These are phyloP conservation scores for Monochamus saltuarius DNA, from an alignment of 1,140 invertebrate genomes.

Conservation along the genomic window DNA sequence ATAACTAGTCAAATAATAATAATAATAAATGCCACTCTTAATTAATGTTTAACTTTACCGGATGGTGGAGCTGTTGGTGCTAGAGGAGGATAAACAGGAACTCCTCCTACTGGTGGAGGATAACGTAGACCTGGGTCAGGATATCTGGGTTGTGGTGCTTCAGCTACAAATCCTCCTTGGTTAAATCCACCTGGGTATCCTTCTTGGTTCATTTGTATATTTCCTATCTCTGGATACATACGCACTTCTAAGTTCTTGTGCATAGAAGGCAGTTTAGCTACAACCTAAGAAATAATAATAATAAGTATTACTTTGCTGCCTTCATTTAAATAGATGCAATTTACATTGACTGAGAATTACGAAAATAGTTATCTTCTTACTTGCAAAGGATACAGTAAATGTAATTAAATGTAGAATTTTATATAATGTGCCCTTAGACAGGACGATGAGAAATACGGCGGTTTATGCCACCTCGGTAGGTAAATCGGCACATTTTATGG, in stretches of 20 bases:
- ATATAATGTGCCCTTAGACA: no score
- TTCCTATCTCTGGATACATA: constrained; percentile 26
- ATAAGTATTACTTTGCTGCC: not conserved
- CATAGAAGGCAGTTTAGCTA: constrained; percentile 24
- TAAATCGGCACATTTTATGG: no score
- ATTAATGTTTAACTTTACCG: not conserved
- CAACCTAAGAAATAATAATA: constrained; percentile 11
- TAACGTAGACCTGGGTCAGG: not conserved
- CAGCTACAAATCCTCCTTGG: constrained; percentile 4
- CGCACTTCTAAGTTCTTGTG: constrained; percentile 24
- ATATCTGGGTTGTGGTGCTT: not conserved
- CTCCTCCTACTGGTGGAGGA: not conserved
- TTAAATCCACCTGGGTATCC: not conserved
- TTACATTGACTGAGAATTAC: no score
- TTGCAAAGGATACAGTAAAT: not conserved
- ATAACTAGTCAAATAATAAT: no score
- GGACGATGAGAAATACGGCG: no score
- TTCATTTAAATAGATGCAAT: not conserved
- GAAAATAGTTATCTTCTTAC: no score
- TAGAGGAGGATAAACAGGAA: constrained; percentile 8
- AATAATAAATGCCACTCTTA: no score
- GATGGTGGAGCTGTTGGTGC: not conserved
- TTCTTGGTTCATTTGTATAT: constrained; percentile 22
- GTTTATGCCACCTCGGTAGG: no score
- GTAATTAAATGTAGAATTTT: not conserved